Evolutionary conservation across 1,140 invertebrate species (phyloP).

Genomic region (Copidosoma floridanum): DNA sequence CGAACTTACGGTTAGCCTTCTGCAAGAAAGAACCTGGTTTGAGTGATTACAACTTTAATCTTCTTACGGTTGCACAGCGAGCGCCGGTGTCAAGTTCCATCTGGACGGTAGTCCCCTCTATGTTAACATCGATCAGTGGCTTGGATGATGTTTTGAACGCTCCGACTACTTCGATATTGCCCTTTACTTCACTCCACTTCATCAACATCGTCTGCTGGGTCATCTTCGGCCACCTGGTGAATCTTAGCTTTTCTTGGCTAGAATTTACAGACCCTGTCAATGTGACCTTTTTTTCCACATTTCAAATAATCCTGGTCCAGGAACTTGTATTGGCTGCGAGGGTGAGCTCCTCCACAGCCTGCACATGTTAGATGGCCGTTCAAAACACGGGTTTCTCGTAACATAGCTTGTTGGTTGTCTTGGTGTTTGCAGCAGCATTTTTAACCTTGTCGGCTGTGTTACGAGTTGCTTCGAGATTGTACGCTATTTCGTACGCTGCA

Average conservation of each 20-base stretch:
- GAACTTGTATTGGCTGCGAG: slow-evolving; percentile 17
- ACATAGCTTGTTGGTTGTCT: slow-evolving; percentile 1
- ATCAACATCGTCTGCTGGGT: background rate
- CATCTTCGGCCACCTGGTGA: background rate
- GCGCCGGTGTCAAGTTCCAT: background rate
- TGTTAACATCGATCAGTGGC: background rate
- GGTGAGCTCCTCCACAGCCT: slow-evolving; percentile 20
- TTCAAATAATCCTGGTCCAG: slow-evolving; percentile 1
- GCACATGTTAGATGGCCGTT: background rate
- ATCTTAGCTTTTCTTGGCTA: background rate
- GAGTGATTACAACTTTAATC: too few relatives aligned
- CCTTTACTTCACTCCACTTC: background rate
- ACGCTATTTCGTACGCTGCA: too few relatives aligned
- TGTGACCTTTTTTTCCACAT: slow-evolving; percentile 25
- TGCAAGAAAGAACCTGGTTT: too few relatives aligned
- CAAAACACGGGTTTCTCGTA: background rate
- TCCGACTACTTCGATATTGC: background rate
- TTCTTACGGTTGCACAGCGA: too few relatives aligned
- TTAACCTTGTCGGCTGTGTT: too few relatives aligned
- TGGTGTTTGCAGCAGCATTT: too few relatives aligned
- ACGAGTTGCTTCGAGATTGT: too few relatives aligned
- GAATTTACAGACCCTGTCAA: too few relatives aligned
- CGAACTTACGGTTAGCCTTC: too few relatives aligned
- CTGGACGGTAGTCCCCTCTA: background rate
- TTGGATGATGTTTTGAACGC: background rate